A percentile compares a stretch with the other conserved stretches of the same genome.
Conservation (phyloP, 2,888 invertebrate genomes). For the Chironomus tentans region DNA sequence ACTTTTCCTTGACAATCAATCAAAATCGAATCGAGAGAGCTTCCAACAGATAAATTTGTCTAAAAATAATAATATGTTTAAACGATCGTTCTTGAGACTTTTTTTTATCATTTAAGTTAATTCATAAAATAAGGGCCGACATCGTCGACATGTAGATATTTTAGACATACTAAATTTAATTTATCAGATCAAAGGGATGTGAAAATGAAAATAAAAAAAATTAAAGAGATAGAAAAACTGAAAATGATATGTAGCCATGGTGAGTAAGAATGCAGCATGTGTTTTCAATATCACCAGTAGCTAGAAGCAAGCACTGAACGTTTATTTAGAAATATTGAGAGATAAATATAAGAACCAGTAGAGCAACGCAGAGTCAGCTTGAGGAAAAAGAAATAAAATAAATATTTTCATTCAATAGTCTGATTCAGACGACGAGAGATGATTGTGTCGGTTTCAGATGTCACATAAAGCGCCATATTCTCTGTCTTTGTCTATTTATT, state of each 20-base stretch:
- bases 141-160: not conserved
- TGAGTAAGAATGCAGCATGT: not conserved
- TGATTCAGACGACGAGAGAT: not conserved
- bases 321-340: not conserved
- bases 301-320: too few species aligned
- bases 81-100: too few species aligned
- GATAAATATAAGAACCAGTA: not conserved
- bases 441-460: not conserved
- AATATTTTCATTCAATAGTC: slow-evolving; percentile 5
- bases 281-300: not conserved
- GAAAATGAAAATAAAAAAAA: not conserved
- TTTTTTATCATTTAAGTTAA: not conserved
- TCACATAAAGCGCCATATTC: not conserved
- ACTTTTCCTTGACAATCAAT: too few species aligned
- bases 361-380: not conserved
- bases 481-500: not conserved
- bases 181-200: not conserved
- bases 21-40: too few species aligned
- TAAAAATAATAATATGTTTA: too few species aligned
- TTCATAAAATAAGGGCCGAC: not conserved
- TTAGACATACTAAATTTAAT: not conserved
- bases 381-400: not conserved
- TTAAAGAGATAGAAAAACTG: not conserved
- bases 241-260: not conserved
- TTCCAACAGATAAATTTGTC: too few species aligned